Evolutionary conservation across 1,140 invertebrate genomes (phyloP), one percentile per base, ranked within the genome.

Genomic region (Trachymyrmex septentrionalis): DNA sequence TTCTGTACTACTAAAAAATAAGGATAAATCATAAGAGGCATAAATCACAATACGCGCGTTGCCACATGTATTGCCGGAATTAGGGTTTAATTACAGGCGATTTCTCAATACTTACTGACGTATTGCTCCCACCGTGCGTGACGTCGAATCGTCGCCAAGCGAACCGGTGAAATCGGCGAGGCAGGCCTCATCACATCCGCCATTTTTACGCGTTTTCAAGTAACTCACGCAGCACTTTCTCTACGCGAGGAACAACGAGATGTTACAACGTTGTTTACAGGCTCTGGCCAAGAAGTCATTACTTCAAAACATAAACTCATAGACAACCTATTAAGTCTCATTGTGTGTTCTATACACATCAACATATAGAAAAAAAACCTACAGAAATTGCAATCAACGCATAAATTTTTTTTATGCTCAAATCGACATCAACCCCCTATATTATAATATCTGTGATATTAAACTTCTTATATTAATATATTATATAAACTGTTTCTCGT

Each of bases 101-200:
- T 67, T 50, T 38, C 72, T 44, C 57, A 59, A 61, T 90, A 94
- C 93, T 94, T 87, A 94, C 93, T 93, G 66, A 92, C 87, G 61
- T 93, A 91, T 81, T 87, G 87, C 84, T 94, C 93, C 92, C 92
- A 94, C 50, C 76, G 84, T 59, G 88, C 88, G 24, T 94, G 92
- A 72, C 87, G 91, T 87, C 87, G 87, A 76, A 92, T 92, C 24
- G 92, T 94, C 30, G 90, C 91, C 91, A 92, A 88, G 84, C 89
- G 93, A 89, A 72, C 75, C 55, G 89, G 89, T 71, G 87, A 78
- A 59, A 92, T 91, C 69, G 92, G 91, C 38, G 92, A 90, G 66
- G 87, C 87, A 67, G 91, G 71, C 59, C 91, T 93, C 86, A 72
- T 86, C 77, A 82, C 63, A 12, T 89, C 84, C 21, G 87, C 77